Evolutionary conservation across 2,113 vertebrate species (phyloP).

Genomic region (Chunga burmeisteri): DNA sequence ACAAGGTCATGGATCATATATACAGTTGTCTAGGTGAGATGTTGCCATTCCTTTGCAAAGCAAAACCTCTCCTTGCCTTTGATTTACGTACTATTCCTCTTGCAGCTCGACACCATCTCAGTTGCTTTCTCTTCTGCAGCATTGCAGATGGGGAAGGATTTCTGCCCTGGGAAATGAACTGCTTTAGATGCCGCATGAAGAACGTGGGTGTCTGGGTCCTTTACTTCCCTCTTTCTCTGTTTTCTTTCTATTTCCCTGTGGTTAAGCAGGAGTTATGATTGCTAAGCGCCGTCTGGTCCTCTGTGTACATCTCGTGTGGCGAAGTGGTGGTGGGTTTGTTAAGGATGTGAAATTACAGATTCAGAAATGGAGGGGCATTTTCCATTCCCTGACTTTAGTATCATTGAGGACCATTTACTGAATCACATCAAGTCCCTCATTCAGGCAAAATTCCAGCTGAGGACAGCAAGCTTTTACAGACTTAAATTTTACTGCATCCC

Average conservation of each 20-base stretch:
- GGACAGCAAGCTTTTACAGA: neutral
- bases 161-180: neutral
- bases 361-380: neutral
- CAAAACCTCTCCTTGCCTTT: neutral
- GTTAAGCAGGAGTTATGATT: neutral
- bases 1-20: neutral
- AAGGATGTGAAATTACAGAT: neutral
- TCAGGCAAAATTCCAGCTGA: neutral
- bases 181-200: neutral
- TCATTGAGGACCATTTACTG: accelerated
- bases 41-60: neutral
- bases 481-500: neutral
- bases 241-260: neutral
- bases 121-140: neutral
- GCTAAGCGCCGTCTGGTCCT: neutral
- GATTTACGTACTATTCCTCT: neutral
- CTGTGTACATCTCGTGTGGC: accelerated
- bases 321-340: neutral
- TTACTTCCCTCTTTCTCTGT: neutral
- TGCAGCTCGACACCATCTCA: neutral
- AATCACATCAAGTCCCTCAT: neutral
- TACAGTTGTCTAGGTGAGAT: neutral
- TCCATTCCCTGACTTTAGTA: neutral
- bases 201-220: neutral
- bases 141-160: neutral